These are phyloP conservation scores for Drosophila quinaria DNA, from an alignment of 2,888 invertebrate genomes.

Conservation along the genomic window DNA sequence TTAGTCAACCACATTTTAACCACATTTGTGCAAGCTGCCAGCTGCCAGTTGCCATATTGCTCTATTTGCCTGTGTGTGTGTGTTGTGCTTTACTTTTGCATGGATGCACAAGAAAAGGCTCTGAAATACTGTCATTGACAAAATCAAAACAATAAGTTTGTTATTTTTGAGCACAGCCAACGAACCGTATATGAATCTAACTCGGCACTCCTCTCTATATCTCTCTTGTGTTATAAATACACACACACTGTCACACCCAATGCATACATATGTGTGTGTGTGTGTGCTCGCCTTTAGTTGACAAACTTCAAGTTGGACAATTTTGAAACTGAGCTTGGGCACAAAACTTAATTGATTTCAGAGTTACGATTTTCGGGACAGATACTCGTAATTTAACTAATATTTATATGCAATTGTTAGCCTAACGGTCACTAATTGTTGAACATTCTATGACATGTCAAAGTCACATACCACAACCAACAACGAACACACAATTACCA, in stretches of 20 bases:
- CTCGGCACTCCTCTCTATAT: background rate
- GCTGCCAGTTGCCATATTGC: conserved; percentile 43
- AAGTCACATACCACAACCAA: conserved; percentile 45
- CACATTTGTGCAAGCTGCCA: conserved; percentile 61
- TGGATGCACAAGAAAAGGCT: conserved; percentile 66
- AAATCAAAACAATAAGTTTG: conserved; percentile 80
- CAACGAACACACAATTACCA: conserved; percentile 41
- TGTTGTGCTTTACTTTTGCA: conserved; percentile 64
- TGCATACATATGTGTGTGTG: conserved; percentile 4
- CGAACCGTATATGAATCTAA: conserved; percentile 52
- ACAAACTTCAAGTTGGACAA: conserved; percentile 27
- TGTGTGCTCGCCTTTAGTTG: conserved; percentile 1
- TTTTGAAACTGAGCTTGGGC: conserved; percentile 15
- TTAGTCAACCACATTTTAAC: conserved; percentile 47
- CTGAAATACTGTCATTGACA: conserved; percentile 71
- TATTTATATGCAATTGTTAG: conserved; percentile 48
- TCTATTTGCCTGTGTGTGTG: conserved; percentile 48
- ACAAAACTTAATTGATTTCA: conserved; percentile 55
- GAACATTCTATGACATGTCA: conserved; percentile 46
- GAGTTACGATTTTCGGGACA: conserved; percentile 22
- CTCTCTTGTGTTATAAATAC: background rate
- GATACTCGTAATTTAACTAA: conserved; percentile 47
- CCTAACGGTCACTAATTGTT: conserved; percentile 63
- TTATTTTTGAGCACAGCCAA: conserved; percentile 66
- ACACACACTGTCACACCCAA: conserved; percentile 2